Conservation (phyloP, 23 tunicate species). For the Ciona savignyi region DNA sequence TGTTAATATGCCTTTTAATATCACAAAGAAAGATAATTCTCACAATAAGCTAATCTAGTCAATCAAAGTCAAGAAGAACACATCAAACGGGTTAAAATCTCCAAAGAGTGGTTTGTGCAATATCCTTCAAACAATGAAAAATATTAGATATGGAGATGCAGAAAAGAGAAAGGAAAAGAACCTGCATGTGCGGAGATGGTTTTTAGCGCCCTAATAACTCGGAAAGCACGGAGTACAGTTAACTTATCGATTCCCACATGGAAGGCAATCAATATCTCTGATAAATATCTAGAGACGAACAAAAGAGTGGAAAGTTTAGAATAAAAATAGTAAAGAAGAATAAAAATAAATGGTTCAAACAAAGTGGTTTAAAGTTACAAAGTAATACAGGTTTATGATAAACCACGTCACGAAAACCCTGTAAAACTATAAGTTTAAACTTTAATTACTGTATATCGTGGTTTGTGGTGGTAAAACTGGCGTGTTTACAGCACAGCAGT, state of each 20-base stretch:
- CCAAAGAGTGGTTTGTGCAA: neutral
- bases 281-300: slow-evolving; percentile 3
- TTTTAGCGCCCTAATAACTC: slow-evolving; percentile 75
- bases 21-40: no score
- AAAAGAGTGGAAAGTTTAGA: neutral
- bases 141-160: no score
- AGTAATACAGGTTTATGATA: no score
- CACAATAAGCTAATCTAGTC: no score
- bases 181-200: slow-evolving; percentile 56
- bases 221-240: slow-evolving; percentile 71
- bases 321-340: neutral
- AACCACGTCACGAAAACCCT: no score
- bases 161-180: slow-evolving; percentile 1
- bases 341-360: no score
- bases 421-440: no score
- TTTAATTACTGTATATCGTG: neutral
- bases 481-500: neutral
- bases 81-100: neutral
- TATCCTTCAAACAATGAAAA: neutral
- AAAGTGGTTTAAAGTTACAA: no score
- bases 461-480: neutral
- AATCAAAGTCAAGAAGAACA: neutral
- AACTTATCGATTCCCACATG: slow-evolving; percentile 1
- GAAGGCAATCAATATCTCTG: slow-evolving; percentile 6
- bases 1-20: no score